Evolutionary conservation across 1,140 invertebrate genomes (phyloP).

Genomic region (Apis laboriosa): DNA sequence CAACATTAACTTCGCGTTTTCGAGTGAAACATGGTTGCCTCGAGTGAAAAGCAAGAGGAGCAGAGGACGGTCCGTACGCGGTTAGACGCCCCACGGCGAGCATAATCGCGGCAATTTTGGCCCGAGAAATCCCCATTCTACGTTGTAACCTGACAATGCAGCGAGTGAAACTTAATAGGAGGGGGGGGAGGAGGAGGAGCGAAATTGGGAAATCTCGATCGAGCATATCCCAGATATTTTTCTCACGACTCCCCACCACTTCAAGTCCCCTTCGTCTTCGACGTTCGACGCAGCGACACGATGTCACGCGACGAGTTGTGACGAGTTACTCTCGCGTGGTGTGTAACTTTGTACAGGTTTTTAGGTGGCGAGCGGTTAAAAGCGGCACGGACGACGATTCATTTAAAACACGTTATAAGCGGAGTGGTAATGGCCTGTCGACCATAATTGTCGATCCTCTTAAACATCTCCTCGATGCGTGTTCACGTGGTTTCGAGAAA

Average conservation of each 20-base stretch:
- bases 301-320: constrained; percentile 56
- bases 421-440: constrained; percentile 57
- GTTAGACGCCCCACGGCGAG: constrained; percentile 7
- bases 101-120: constrained; percentile 31
- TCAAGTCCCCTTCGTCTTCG: background rate
- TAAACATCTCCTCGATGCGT: constrained; percentile 59
- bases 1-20: constrained; percentile 27
- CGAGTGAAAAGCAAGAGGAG: too few species aligned
- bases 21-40: constrained; percentile 9
- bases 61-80: background rate
- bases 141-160: constrained; percentile 13
- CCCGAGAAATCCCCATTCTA: background rate
- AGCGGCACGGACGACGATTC: constrained; percentile 44
- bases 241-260: background rate
- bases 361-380: constrained; percentile 46
- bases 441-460: constrained; percentile 60
- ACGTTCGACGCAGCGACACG: constrained; percentile 15
- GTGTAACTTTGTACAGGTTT: constrained; percentile 55
- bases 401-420: constrained; percentile 62
- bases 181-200: background rate
- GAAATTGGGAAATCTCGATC: constrained; percentile 34
- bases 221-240: constrained; percentile 49
- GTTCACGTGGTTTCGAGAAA: constrained; percentile 42
- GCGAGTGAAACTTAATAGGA: constrained; percentile 40
- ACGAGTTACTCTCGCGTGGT: constrained; percentile 17